Base-by-base conservation (phyloP, 2,113 vertebrate species). In the Dicaeum eximium region DNA sequence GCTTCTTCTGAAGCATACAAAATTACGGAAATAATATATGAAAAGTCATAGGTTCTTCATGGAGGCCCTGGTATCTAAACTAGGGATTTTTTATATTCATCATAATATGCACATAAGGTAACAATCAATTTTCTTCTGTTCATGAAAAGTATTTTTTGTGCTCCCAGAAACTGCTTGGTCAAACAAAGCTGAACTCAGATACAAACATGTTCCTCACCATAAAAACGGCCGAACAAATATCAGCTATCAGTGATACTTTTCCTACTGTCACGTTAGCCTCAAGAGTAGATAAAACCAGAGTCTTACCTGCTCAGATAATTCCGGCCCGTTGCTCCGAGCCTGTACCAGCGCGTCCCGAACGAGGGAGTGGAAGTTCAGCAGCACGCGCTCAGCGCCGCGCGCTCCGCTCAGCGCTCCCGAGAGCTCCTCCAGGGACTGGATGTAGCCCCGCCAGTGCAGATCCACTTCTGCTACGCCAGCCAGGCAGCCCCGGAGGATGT, bases 381-480 rank as follows among this genome's bases (percentile, higher is more conserved):
- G 98, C 78, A 98, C 97, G 0, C 98, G 97, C 80, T 99, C 99
- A 9, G 98, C 62, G 78, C 98, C 96, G 0, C 98, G 95, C 0
- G 95, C 77, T 7, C 98, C 98, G 0, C 96, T 97, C 98, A 99
- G 98, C 15, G 98, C 96, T 2, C 96, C 70, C 0, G 98, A 98
- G 51, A 99, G 96, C 44, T 98, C 97, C 94, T 99, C 99, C 97
- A 99, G 80, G 4, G 98, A 98, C 74, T 86, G 97, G 54, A 99
- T 97, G 35, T 98, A 99, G 3, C 97, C 97, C 50, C 91, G 96
- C 99, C 99, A 99, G 66, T 98, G 98, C 38, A 86, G 42, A 79
- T 99, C 98, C n/a, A 99, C 97, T 95, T 99, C 99, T 2, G 98
- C 98, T 92, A 98, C 16, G 71, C 97, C 98, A 5, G 98, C 98